These are phyloP conservation scores for Podilymbus podiceps DNA, from an alignment of 2,113 vertebrate genomes.

Conservation along the genomic window DNA sequence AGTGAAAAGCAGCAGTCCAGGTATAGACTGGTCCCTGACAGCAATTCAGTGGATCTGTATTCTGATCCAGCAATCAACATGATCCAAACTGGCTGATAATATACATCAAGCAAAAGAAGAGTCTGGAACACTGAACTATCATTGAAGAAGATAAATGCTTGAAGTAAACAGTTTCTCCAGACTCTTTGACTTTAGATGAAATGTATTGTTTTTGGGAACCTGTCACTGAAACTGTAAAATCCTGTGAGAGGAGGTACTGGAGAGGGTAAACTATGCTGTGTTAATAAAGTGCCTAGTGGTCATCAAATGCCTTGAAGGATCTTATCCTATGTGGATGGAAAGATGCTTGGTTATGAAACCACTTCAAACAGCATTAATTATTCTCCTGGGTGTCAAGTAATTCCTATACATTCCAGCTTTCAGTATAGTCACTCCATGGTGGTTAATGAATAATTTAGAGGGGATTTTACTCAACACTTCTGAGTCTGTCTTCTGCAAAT, in stretches of 20 bases:
- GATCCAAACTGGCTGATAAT: background rate
- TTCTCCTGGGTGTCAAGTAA: background rate
- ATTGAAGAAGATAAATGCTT: background rate
- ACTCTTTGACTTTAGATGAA: background rate
- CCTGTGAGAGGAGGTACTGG: background rate
- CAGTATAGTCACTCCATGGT: background rate
- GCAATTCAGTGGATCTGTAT: background rate
- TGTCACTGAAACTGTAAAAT: background rate
- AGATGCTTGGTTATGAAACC: background rate
- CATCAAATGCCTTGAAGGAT: background rate
- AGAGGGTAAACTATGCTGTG: background rate
- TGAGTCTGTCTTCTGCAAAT: background rate
- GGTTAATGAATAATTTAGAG: background rate
- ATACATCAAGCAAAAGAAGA: background rate
- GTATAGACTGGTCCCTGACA: background rate
- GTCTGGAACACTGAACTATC: background rate
- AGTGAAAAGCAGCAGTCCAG: background rate
- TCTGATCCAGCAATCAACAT: background rate
- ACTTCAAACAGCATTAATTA: background rate
- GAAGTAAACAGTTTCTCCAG: background rate
- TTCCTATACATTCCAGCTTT: background rate
- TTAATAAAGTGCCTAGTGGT: background rate
- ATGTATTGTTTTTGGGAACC: background rate
- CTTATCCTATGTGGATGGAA: background rate
- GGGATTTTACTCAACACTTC: background rate